Evolutionary conservation across 2,888 invertebrate species (phyloP).

Genomic region (Eristalinus aeneus): DNA sequence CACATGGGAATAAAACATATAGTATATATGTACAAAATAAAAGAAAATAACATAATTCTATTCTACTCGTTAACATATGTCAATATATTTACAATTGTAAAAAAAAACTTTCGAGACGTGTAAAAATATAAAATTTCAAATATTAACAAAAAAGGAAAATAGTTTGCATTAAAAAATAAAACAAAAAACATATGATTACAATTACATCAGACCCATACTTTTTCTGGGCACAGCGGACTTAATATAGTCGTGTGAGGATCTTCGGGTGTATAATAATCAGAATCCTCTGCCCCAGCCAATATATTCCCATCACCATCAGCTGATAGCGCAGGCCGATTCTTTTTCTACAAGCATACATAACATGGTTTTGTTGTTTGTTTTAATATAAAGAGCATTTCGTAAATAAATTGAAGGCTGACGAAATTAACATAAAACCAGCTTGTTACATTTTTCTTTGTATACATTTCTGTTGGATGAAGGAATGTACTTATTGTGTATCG

Average conservation of each 20-base stretch:
- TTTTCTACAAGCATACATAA: conserved; percentile 73
- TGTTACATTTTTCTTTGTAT: conserved; percentile 16
- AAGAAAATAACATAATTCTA: conserved; percentile 1
- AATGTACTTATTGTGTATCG: not conserved
- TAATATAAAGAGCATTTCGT: conserved; percentile 25
- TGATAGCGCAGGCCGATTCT: conserved; percentile 73
- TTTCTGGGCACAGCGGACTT: conserved; percentile 83
- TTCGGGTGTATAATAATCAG: conserved; percentile 90
- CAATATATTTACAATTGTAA: conserved; percentile 46
- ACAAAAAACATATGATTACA: conserved; percentile 45
- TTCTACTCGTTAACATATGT: conserved; percentile 16
- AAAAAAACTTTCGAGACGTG: not conserved
- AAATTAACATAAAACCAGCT: conserved; percentile 41
- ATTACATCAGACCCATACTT: conserved; percentile 72
- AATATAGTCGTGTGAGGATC: conserved; percentile 87
- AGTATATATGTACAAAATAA: conserved; percentile 15
- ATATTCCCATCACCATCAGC: conserved; percentile 74
- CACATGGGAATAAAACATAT: not conserved
- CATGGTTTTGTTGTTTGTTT: conserved; percentile 35
- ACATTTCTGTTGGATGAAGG: not conserved
- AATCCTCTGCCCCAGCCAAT: conserved; percentile 83
- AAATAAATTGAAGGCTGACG: conserved; percentile 27
- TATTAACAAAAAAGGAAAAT: not conserved
- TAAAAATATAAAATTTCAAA: not conserved
- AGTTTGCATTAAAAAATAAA: not conserved